Evolutionary conservation across 2,888 invertebrate genomes (phyloP).

Genomic region (Smittia aterrima): DNA sequence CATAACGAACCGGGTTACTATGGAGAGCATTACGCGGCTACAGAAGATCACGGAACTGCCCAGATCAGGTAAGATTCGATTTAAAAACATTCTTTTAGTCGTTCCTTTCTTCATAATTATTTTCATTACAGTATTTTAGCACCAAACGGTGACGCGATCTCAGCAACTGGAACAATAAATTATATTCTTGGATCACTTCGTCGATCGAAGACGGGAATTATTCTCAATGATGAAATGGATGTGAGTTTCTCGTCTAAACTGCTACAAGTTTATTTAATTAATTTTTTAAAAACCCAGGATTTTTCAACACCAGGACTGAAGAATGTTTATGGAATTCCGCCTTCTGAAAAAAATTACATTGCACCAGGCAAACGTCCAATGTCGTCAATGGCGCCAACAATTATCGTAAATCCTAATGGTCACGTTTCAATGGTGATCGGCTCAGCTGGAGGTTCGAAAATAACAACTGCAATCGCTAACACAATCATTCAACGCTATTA

Average conservation of each 20-base stretch:
- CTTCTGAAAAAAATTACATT: constrained; percentile 75
- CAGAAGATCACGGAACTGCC: constrained; percentile 77
- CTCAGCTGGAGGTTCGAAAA: constrained; percentile 80
- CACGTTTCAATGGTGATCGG: constrained; percentile 66
- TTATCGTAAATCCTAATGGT: constrained; percentile 63
- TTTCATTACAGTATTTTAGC: constrained; percentile 72
- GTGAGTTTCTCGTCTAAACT: too few species aligned
- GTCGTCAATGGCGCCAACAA: constrained; percentile 80
- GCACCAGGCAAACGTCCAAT: constrained; percentile 73
- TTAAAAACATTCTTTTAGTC: too few species aligned
- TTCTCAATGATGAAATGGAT: constrained; percentile 87
- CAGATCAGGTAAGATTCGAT: too few species aligned
- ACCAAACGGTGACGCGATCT: constrained; percentile 78
- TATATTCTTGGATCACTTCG: constrained; percentile 55
- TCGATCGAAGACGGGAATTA: constrained; percentile 65
- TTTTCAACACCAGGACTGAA: constrained; percentile 68
- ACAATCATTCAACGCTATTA: constrained; percentile 63
- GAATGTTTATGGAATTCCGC: constrained; percentile 66
- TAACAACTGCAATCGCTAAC: constrained; percentile 68
- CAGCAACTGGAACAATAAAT: constrained; percentile 81
- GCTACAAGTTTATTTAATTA: too few species aligned
- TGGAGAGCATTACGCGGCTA: constrained; percentile 59
- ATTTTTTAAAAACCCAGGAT: too few species aligned
- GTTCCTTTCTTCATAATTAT: too few species aligned
- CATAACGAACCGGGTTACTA: constrained; percentile 65